These are phyloP conservation scores for Teleopsis dalmanni DNA, from an alignment of 1,140 invertebrate species.

Conservation along the genomic window DNA sequence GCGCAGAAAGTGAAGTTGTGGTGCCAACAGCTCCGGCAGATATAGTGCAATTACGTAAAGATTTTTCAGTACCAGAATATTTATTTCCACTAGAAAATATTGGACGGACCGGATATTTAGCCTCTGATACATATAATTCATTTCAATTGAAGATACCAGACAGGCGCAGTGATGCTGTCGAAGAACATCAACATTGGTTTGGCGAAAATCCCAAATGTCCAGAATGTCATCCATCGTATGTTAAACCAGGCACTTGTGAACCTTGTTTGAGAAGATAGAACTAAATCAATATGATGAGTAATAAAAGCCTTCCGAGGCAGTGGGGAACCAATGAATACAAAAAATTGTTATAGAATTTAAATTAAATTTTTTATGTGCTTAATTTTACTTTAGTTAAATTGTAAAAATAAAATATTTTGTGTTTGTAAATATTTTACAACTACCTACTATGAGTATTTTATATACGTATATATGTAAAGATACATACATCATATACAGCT, in stretches of 20 bases:
- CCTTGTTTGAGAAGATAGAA: conserved; percentile 47
- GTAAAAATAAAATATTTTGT: not conserved
- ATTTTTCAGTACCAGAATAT: conserved; percentile 49
- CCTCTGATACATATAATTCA: conserved; percentile 49
- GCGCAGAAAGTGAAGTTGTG: conserved; percentile 12
- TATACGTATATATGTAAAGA: not conserved
- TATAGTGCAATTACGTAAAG: conserved; percentile 35
- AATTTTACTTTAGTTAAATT: not conserved
- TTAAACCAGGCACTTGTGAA: conserved; percentile 51
- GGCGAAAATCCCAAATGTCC: conserved; percentile 53
- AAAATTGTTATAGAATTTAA: not conserved
- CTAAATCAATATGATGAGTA: not conserved
- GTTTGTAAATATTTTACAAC: not conserved
- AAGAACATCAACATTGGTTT: conserved; percentile 42
- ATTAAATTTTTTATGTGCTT: not conserved
- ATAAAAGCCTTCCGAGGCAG: conserved; percentile 1
- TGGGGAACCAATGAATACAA: not conserved
- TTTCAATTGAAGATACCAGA: conserved; percentile 51
- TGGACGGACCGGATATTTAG: conserved; percentile 50
- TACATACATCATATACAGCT: no score
- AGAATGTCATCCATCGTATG: conserved; percentile 53
- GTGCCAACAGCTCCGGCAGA: conserved; percentile 18
- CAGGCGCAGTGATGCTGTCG: conserved; percentile 27
- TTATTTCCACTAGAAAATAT: conserved; percentile 49
- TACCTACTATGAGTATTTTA: not conserved